These are phyloP conservation scores for Pyrocephalus nanus DNA, from an alignment of 2,797 vertebrate genomes.

Conservation along the genomic window DNA sequence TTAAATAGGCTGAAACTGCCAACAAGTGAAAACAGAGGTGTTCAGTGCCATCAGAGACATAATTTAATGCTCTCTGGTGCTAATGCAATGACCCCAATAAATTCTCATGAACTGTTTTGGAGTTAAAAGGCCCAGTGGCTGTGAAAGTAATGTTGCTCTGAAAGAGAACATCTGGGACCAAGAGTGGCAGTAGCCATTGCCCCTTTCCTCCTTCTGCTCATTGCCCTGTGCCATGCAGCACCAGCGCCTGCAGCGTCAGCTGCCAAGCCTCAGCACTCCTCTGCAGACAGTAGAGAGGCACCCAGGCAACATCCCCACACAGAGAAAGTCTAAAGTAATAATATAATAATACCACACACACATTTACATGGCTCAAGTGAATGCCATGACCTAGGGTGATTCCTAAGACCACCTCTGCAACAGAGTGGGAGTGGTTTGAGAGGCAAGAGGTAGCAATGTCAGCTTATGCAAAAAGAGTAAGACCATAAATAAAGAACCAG, in stretches of 20 bases:
- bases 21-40: background rate
- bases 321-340: background rate
- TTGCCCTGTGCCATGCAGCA: accelerated
- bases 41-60: background rate
- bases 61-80: background rate
- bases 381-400: background rate
- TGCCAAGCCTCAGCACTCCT: background rate
- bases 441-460: background rate
- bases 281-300: background rate
- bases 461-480: background rate
- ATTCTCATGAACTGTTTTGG: background rate
- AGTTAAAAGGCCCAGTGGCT: background rate
- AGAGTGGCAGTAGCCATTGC: background rate
- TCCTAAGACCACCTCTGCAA: background rate
- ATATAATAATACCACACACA: background rate
- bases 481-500: background rate
- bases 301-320: background rate
- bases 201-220: background rate
- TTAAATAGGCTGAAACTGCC: background rate
- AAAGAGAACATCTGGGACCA: background rate
- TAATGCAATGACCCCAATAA: background rate
- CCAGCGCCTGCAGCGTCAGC: background rate
- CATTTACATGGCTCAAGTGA: background rate
- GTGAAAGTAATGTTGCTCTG: background rate
- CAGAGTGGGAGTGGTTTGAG: background rate